Conservation (phyloP, 2,888 invertebrate genomes). For the Marronus borbonicus region DNA sequence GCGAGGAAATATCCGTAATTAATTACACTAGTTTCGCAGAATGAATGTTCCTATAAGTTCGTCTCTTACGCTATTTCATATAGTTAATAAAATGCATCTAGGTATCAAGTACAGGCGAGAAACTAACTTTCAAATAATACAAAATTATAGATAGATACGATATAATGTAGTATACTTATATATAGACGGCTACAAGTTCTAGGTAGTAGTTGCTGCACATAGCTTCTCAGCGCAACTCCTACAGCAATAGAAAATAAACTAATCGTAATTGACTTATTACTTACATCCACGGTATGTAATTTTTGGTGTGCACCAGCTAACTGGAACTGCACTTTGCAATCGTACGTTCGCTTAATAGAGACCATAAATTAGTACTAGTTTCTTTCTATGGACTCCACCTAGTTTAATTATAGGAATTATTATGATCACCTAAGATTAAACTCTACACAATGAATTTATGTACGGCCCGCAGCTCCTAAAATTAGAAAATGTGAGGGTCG, state of each 20-base stretch:
- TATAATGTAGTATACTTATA: background rate
- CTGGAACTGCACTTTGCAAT: conserved; percentile 34
- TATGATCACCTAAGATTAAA: conserved; percentile 33
- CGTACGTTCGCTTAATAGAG: conserved; percentile 24
- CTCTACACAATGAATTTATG: conserved; percentile 37
- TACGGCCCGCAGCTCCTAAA: conserved; percentile 18
- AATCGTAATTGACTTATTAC: conserved; percentile 38
- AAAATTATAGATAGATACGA: background rate
- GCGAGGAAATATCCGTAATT: too few species aligned
- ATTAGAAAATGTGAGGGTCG: conserved; percentile 20
- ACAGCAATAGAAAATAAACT: conserved; percentile 9
- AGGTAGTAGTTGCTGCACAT: background rate
- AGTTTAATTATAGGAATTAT: conserved; percentile 41
- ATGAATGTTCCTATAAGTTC: too few species aligned
- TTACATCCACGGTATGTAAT: conserved; percentile 27
- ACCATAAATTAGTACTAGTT: conserved; percentile 33
- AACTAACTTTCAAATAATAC: background rate
- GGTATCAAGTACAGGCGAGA: background rate
- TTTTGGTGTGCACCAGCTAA: conserved; percentile 17
- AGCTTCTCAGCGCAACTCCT: background rate
- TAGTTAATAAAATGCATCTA: background rate
- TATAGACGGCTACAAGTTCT: too few species aligned
- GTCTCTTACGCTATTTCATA: too few species aligned
- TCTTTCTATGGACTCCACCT: conserved; percentile 13
- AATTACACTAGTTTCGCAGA: too few species aligned